Percentiles rank a stretch among this genome's conserved stretches.
These are phyloP conservation scores for Pterostichus madidus DNA, from an alignment of 2,888 invertebrate species.

Conservation along the genomic window DNA sequence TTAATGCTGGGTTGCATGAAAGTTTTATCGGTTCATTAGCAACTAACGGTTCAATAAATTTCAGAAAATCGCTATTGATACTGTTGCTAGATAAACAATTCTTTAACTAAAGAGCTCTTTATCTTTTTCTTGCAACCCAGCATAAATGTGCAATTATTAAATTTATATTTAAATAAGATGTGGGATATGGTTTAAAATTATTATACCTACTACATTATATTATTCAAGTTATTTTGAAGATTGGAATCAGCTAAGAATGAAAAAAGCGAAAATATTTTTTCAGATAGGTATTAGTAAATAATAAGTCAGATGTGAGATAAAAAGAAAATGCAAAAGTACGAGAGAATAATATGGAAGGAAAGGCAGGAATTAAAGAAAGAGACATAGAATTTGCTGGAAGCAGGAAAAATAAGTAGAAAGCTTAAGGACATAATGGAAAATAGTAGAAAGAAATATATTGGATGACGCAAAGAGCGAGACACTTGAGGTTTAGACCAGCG, in stretches of 20 bases:
- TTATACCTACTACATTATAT: too few relatives aligned
- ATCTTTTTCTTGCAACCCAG: too few relatives aligned
- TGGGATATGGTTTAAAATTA: too few relatives aligned
- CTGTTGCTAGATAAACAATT: too few relatives aligned
- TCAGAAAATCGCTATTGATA: too few relatives aligned
- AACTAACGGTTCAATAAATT: too few relatives aligned
- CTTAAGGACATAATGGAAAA: slow-evolving; percentile 36
- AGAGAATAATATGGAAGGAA: slow-evolving; percentile 5
- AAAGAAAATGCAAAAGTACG: slow-evolving; percentile 15
- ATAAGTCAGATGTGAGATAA: slow-evolving; percentile 24
- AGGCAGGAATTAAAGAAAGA: slow-evolving; percentile 17
- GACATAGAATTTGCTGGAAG: slow-evolving; percentile 12
- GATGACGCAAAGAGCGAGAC: slow-evolving; percentile 27
- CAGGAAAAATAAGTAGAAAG: slow-evolving; percentile 37
- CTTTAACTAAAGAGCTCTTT: too few relatives aligned
- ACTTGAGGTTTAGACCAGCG: slow-evolving; percentile 20
- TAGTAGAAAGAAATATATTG: slow-evolving; percentile 44
- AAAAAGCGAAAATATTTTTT: background rate
- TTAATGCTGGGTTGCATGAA: too few relatives aligned
- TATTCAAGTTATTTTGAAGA: too few relatives aligned
- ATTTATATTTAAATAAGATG: too few relatives aligned
- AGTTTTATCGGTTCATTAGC: too few relatives aligned
- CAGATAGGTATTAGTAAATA: background rate
- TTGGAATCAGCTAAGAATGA: background rate
- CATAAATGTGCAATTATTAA: background rate